Evolutionary conservation across 2,888 invertebrate species (phyloP).

Genomic region (Metopia argyrocephala): DNA sequence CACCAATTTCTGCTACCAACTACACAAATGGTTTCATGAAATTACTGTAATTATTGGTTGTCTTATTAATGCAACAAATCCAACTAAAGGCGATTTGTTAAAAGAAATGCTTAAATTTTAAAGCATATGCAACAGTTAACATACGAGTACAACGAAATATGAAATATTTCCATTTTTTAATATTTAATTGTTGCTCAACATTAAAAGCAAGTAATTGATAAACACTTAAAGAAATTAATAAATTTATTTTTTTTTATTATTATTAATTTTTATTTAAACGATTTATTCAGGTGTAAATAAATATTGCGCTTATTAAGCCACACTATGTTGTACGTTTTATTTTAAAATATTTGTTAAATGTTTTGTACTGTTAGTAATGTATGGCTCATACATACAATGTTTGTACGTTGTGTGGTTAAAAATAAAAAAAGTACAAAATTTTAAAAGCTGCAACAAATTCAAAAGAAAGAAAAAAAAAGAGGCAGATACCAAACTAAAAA

Average conservation of each 20-base stretch:
- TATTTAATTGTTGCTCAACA: neutral
- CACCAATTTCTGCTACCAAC: neutral
- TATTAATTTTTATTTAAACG: constrained; percentile 19
- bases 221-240: constrained; percentile 45
- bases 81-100: too few relatives aligned
- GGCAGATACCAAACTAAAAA: neutral
- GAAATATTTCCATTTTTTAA: neutral
- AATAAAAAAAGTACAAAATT: neutral
- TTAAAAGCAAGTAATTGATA: constrained; percentile 14
- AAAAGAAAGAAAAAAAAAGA: constrained; percentile 12
- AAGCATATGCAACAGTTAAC: too few relatives aligned
- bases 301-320: constrained; percentile 18
- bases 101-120: too few relatives aligned
- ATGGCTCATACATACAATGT: too few relatives aligned
- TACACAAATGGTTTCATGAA: too few relatives aligned
- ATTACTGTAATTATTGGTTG: neutral
- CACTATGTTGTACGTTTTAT: constrained; percentile 21
- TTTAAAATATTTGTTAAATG: neutral
- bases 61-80: neutral
- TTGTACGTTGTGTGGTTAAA: neutral
- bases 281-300: constrained; percentile 49
- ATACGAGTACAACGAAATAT: neutral
- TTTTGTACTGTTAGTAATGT: neutral
- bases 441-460: neutral
- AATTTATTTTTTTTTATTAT: constrained; percentile 40